Conservation (phyloP, 53 echinoderm and acorn worm species). For the Henricia sp. region DNA sequence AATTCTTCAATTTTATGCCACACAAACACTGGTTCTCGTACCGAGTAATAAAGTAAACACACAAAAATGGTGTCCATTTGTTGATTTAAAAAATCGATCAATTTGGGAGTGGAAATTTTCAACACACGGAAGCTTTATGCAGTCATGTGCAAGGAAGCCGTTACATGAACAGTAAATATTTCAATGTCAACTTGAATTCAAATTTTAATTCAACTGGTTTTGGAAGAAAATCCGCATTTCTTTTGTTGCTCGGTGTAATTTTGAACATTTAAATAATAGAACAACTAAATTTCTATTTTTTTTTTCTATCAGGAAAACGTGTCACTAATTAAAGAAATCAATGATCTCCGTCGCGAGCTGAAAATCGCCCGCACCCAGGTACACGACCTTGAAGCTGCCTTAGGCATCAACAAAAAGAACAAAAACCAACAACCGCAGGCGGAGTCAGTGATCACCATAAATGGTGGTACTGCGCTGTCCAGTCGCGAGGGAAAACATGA, state of each 20-base stretch:
- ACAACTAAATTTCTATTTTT: neutral
- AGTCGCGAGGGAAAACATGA: conserved; percentile 84
- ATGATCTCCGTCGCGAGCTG: conserved; percentile 93
- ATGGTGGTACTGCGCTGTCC: conserved; percentile 39
- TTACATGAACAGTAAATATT: no score
- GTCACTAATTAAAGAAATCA: conserved; percentile 98
- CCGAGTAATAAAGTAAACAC: no score
- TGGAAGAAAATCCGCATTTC: no score
- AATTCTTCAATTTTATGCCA: no score
- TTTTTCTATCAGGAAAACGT: conserved; percentile 85
- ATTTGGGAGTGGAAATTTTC: no score
- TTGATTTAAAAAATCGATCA: no score
- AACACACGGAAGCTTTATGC: no score
- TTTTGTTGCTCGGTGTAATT: no score
- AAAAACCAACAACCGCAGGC: conserved; percentile 67
- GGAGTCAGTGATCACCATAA: conserved; percentile 18
- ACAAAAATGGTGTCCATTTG: no score
- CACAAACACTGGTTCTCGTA: no score
- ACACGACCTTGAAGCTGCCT: conserved; percentile 94
- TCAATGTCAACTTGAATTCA: neutral
- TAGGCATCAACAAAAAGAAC: conserved; percentile 97
- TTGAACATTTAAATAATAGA: no score
- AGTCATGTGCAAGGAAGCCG: neutral
- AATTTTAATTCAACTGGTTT: no score
- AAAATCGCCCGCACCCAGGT: conserved; percentile 98